phyloP scores from a whole-genome alignment of 2,113 vertebrate genomes.

The Megalops atlanticus region DNA sequence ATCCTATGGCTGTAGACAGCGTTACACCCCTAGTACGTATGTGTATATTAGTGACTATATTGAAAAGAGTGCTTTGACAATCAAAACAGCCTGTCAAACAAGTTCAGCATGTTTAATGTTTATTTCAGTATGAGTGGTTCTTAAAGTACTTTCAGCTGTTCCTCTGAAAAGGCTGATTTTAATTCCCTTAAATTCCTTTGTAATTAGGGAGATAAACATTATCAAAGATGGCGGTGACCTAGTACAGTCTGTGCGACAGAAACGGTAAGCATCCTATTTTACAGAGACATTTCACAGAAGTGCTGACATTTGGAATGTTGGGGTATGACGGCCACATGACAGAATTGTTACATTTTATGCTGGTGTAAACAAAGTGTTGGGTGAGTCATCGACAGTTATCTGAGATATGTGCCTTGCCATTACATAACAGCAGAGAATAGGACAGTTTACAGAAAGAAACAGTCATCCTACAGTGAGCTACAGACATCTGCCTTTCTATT shows the following conservation, averaged over 20 bases:
- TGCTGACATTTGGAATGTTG: constrained; percentile 37
- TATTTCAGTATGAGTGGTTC: constrained; percentile 72
- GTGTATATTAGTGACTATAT: no score
- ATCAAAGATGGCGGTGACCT: constrained; percentile 49
- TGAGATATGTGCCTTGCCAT: not conserved
- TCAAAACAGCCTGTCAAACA: constrained; percentile 16
- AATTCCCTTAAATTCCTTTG: constrained; percentile 53
- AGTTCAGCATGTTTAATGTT: constrained; percentile 71
- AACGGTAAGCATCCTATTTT: constrained; percentile 60
- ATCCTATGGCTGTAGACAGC: no score
- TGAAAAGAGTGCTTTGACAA: no score
- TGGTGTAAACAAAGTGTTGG: not conserved
- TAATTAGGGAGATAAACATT: constrained; percentile 63
- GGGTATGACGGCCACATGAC: not conserved
- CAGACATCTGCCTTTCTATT: not conserved
- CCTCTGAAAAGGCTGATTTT: constrained; percentile 45
- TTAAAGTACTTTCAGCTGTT: constrained; percentile 65
- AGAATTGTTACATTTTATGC: not conserved
- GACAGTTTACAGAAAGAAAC: not conserved
- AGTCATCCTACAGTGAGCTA: not conserved
- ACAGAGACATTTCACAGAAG: constrained; percentile 28
- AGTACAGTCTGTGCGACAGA: constrained; percentile 43
- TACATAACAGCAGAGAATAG: not conserved
- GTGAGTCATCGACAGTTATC: not conserved
- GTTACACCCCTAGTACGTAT: no score